Evolutionary conservation across 2,888 invertebrate genomes (phyloP).

Genomic region (Cremastobaeus sp.): DNA sequence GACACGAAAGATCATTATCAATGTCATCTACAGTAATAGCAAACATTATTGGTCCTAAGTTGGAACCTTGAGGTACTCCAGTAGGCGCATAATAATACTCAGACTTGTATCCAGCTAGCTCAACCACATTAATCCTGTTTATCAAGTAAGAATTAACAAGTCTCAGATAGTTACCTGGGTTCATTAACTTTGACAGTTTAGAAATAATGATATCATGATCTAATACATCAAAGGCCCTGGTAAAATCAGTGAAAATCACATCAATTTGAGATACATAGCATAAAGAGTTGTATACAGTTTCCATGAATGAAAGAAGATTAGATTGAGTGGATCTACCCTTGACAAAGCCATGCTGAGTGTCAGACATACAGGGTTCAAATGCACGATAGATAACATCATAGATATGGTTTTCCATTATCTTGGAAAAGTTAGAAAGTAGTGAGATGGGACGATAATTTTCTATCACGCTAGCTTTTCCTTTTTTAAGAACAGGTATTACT

Average conservation of each 20-base stretch:
- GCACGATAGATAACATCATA: neutral
- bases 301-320: neutral
- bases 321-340: neutral
- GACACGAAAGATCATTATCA: neutral
- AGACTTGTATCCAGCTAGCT: neutral
- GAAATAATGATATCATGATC: neutral
- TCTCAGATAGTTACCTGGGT: neutral
- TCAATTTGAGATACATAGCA: neutral
- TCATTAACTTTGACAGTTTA: neutral
- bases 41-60: neutral
- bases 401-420: conserved; percentile 5
- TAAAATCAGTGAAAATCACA: neutral
- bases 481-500: conserved; percentile 6
- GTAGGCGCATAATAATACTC: neutral
- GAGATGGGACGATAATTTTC: conserved; percentile 4
- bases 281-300: neutral
- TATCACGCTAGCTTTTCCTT: neutral
- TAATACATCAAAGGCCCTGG: neutral
- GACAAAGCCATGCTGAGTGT: neutral
- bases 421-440: conserved; percentile 4
- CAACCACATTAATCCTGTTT: neutral
- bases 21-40: neutral
- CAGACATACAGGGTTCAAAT: neutral
- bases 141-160: neutral
- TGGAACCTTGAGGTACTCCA: conserved; percentile 1